phyloP scores from a whole-genome alignment of 2,888 invertebrate genomes.

The Eupelmus urozonus region DNA sequence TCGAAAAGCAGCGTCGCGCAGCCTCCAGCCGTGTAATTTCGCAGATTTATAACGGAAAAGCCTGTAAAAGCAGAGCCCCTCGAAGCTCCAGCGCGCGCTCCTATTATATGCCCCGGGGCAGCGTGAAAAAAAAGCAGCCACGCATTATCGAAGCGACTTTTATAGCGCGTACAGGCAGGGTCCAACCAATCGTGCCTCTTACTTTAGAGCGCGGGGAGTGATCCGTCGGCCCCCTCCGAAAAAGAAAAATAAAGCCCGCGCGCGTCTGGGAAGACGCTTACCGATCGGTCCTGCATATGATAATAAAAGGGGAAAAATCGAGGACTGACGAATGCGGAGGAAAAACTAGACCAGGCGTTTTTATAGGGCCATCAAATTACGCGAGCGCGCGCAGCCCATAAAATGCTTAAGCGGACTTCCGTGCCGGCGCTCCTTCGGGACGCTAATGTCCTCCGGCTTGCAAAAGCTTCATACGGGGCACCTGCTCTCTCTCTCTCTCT shows the following conservation, averaged over 20 bases:
- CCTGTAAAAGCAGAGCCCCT: conserved; percentile 26
- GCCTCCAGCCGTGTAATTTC: conserved; percentile 22
- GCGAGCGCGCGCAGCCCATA: conserved; percentile 77
- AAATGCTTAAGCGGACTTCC: conserved; percentile 76
- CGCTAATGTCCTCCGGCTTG: not conserved
- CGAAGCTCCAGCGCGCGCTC: conserved; percentile 21
- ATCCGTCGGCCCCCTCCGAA: not conserved
- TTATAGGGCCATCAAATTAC: conserved; percentile 78
- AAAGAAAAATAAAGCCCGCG: too few relatives aligned
- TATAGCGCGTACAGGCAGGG: conserved; percentile 59
- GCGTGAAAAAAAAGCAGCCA: conserved; percentile 56
- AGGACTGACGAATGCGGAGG: conserved; percentile 63
- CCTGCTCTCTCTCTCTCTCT: conserved; percentile 9
- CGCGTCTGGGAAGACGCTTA: too few relatives aligned
- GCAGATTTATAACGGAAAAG: conserved; percentile 51
- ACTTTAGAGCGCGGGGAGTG: conserved; percentile 6
- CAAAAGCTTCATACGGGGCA: not conserved
- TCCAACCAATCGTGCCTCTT: conserved; percentile 22
- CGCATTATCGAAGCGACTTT: conserved; percentile 45
- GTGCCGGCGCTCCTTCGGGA: conserved; percentile 66
- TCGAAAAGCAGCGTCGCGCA: conserved; percentile 19
- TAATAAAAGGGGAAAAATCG: conserved; percentile 27
- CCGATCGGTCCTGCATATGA: not conserved
- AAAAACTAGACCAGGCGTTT: conserved; percentile 77
- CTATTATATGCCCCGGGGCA: conserved; percentile 51